These are phyloP conservation scores for Pelochelys cantorii DNA, from an alignment of 2,797 vertebrate genomes.

Conservation along the genomic window DNA sequence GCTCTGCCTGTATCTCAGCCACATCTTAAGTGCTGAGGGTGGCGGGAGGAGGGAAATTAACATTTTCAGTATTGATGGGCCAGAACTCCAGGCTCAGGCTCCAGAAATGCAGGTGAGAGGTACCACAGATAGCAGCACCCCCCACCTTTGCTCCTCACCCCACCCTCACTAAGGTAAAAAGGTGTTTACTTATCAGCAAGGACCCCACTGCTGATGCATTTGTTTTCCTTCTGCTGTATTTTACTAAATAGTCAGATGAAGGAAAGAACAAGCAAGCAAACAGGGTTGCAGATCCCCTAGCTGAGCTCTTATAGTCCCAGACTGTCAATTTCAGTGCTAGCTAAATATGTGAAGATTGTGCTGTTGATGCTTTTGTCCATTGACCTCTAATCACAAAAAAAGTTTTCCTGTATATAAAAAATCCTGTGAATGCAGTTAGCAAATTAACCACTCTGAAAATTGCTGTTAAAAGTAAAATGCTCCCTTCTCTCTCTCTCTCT, in stretches of 20 bases:
- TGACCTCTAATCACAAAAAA: neutral
- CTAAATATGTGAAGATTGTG: neutral
- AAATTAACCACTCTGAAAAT: neutral
- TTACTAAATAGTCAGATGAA: constrained; percentile 22
- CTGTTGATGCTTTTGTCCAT: fast-evolving
- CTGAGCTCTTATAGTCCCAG: neutral
- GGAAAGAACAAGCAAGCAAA: neutral
- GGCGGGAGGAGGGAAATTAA: too few relatives aligned
- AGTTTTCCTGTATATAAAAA: constrained; percentile 9
- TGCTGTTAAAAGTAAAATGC: neutral
- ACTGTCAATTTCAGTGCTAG: neutral
- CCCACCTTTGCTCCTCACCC: neutral
- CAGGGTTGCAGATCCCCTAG: neutral
- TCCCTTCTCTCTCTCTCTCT: neutral
- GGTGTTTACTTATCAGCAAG: neutral
- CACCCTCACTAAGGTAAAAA: neutral
- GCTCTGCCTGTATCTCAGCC: neutral
- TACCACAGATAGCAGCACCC: neutral
- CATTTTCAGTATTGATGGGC: neutral
- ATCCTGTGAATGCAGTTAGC: neutral
- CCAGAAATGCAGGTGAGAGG: neutral
- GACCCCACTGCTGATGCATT: neutral
- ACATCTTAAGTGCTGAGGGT: neutral
- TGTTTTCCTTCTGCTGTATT: constrained; percentile 38
- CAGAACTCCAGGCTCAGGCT: neutral